phyloP scores from a whole-genome alignment of 2,888 invertebrate genomes.

The Agonopterix subpropinquella region DNA sequence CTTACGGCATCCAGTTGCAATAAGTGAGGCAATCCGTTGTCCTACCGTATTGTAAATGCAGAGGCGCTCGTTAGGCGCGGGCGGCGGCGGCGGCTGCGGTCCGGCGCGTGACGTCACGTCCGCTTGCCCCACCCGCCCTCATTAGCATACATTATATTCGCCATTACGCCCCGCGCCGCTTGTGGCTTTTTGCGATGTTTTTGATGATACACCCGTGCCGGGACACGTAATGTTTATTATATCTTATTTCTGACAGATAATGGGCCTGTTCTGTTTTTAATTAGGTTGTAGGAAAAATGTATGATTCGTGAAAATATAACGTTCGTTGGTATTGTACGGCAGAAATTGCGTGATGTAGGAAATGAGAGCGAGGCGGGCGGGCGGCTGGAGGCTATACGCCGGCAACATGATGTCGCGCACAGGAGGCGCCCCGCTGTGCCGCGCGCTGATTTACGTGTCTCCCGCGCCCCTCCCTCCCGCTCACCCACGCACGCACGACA shows the following conservation, averaged over 20 bases:
- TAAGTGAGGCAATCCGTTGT: conserved; percentile 20
- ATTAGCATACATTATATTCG: conserved; percentile 74
- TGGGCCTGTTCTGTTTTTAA: conserved; percentile 22
- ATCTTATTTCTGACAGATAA: conserved; percentile 28
- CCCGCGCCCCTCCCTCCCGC: conserved; percentile 8
- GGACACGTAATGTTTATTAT: conserved; percentile 28
- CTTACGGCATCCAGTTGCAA: no score
- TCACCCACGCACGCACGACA: neutral
- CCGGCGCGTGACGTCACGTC: conserved; percentile 69
- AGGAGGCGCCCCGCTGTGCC: conserved; percentile 24
- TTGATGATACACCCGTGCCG: conserved; percentile 45
- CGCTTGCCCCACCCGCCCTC: conserved; percentile 54
- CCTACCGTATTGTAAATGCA: conserved; percentile 58
- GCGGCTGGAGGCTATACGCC: neutral
- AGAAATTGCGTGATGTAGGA: neutral
- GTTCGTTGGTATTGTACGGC: neutral
- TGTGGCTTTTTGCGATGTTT: conserved; percentile 58
- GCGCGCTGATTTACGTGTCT: conserved; percentile 31
- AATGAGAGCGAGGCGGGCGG: conserved; percentile 1
- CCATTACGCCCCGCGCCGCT: conserved; percentile 59
- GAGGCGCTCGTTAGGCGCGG: conserved; percentile 63
- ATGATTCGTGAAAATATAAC: neutral
- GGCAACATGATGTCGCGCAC: conserved; percentile 23
- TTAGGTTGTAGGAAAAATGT: conserved; percentile 12
- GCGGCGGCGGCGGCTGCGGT: conserved; percentile 56